phyloP scores from a whole-genome alignment of 2,888 invertebrate genomes.

The Lasioglossum oenotherae region DNA sequence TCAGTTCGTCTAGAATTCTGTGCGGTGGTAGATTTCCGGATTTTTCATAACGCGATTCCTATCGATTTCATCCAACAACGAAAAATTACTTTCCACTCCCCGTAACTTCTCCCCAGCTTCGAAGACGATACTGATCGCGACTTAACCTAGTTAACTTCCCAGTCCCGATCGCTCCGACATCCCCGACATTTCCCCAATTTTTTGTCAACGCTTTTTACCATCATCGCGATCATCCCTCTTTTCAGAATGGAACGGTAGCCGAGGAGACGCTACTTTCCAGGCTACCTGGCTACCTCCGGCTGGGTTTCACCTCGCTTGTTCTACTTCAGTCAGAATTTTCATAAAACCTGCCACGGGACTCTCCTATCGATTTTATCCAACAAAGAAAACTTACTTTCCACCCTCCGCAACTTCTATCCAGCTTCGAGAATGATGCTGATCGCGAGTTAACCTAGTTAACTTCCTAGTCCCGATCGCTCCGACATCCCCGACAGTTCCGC shows the following conservation, averaged over 20 bases:
- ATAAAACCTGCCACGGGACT: no score
- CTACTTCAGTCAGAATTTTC: no score
- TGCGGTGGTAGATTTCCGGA: background rate
- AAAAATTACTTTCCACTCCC: slow-evolving; percentile 34
- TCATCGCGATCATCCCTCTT: background rate
- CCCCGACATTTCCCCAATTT: background rate
- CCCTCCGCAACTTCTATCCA: no score
- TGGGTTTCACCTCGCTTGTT: no score
- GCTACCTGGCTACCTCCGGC: background rate
- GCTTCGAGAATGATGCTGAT: background rate
- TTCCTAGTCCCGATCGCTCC: background rate
- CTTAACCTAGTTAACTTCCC: slow-evolving; percentile 11
- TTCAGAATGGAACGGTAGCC: background rate
- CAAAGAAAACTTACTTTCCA: no score
- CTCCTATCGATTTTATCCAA: no score
- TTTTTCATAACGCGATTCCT: slow-evolving; percentile 40
- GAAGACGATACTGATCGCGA: background rate
- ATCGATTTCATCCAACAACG: slow-evolving; percentile 48
- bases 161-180: background rate
- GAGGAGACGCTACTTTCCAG: background rate
- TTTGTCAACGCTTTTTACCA: background rate
- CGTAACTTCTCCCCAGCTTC: background rate
- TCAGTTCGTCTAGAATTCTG: background rate
- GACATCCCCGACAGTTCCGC: background rate
- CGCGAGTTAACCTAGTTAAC: slow-evolving; percentile 25